Percentiles rank a stretch among this genome's conserved stretches.
These are phyloP conservation scores for Plumapathes pennacea DNA, from an alignment of 92 coral and sea anemone species.

Conservation along the genomic window DNA sequence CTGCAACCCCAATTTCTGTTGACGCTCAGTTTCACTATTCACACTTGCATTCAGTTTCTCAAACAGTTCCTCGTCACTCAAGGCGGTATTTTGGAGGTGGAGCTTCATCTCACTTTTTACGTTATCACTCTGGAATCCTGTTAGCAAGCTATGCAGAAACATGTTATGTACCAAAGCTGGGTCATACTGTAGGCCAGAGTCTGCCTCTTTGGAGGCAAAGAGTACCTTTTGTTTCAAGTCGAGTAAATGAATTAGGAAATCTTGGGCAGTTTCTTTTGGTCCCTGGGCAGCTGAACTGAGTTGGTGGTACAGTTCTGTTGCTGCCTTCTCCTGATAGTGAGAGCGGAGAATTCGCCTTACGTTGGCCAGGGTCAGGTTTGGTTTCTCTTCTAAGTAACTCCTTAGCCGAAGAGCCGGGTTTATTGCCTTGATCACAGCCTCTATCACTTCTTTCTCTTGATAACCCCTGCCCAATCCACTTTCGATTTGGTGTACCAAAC, in stretches of 20 bases:
- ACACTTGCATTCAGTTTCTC: conserved; percentile 46
- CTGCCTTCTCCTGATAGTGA: conserved; percentile 14
- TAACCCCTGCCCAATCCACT: conserved; percentile 29
- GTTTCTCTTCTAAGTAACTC: conserved; percentile 21
- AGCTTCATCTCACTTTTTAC: conserved; percentile 20
- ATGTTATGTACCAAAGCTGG: conserved; percentile 15
- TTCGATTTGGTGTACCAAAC: conserved; percentile 63
- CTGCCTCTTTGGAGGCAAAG: conserved; percentile 21
- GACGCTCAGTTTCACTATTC: conserved; percentile 41
- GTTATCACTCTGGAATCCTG: conserved; percentile 11
- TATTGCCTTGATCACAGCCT: conserved; percentile 30
- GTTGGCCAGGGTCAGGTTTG: conserved; percentile 11
- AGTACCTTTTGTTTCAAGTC: conserved; percentile 21
- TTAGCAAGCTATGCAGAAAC: conserved; percentile 21
- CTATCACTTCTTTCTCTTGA: conserved; percentile 27
- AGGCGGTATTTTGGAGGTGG: conserved; percentile 17
- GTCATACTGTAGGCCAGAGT: conserved; percentile 17
- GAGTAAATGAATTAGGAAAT: conserved; percentile 13
- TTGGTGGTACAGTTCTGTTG: conserved; percentile 19
- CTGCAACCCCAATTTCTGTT: conserved; percentile 41
- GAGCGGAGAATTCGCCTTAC: conserved; percentile 14
- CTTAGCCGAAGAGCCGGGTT: conserved; percentile 23
- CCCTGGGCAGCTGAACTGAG: conserved; percentile 11
- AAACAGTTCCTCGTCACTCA: conserved; percentile 35
- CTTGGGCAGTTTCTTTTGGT: conserved; percentile 19